These are phyloP conservation scores for Cheilosia vulpina DNA, from an alignment of 2,888 invertebrate genomes.

Conservation along the genomic window DNA sequence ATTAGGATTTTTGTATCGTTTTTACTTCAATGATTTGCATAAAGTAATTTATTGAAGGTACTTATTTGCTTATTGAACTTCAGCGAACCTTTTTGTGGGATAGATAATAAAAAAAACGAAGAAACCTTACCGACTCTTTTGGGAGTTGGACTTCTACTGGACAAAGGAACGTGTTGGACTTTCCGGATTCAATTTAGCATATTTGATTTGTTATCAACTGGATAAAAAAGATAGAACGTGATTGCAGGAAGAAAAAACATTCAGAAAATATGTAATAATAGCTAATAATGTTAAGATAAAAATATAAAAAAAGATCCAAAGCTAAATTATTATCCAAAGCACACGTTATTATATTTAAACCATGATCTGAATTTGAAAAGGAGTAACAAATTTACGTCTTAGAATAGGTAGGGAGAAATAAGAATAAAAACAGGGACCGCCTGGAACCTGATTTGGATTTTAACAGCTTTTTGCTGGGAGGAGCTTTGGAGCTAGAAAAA, in stretches of 20 bases:
- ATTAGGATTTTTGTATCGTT: conserved; percentile 48
- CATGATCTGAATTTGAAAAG: conserved; percentile 39
- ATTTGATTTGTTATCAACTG: conserved; percentile 37
- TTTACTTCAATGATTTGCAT: conserved; percentile 44
- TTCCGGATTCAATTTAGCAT: conserved; percentile 52
- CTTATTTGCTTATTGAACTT: conserved; percentile 30
- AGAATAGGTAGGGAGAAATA: background rate
- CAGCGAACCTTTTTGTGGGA: conserved; percentile 42
- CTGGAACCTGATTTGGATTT: background rate
- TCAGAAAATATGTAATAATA: background rate
- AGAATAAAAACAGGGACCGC: background rate
- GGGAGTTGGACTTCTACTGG: conserved; percentile 13
- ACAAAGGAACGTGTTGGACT: conserved; percentile 43
- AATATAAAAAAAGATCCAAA: conserved; percentile 15
- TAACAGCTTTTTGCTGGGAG: too few species aligned
- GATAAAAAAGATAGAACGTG: conserved; percentile 29
- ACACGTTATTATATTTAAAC: conserved; percentile 12
- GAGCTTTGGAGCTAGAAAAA: too few species aligned
- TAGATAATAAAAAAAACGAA: conserved; percentile 2
- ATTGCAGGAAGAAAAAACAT: conserved; percentile 20
- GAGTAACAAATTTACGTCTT: background rate
- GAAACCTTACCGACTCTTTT: conserved; percentile 12
- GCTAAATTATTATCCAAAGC: conserved; percentile 8
- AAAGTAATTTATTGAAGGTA: conserved; percentile 43
- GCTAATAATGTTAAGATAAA: background rate